Base-by-base conservation (phyloP, 2,797 vertebrate genomes). In the Channa striata region DNA sequence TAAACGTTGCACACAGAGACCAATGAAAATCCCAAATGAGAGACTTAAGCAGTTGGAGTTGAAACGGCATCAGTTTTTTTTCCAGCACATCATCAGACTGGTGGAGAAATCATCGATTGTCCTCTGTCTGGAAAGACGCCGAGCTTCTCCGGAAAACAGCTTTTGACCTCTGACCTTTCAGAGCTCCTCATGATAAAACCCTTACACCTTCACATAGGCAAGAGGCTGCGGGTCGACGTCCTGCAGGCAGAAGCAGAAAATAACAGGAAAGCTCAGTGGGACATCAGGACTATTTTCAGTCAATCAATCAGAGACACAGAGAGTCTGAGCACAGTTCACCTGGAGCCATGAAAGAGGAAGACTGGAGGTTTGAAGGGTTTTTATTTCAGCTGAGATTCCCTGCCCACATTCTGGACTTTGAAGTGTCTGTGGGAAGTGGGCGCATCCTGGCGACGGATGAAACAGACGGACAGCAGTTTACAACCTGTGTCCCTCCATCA, bases 111-210 rank as follows among this genome's bases (percentile, higher is more conserved):
- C 25, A 30, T 30, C 6, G 25, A 30, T 30, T 30, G 25, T 30
- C 25, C 25, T 30, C 4, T 3, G 25, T 30, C 25, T 30, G 25
- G 6, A 30, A 30, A 6, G 2, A 30, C 6, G 25, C 25, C 6
- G 25, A 30, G 25, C 25, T 30, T 4, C 25, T 20, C 23, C 46
- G 21, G 36, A 9, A 9, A 16, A 37, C 33, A 21, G n/a, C 53
- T 43, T 43, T 59, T 59, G 50, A 58, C 65, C 56, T 59, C 6
- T 39, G n/a, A 51, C 49, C 39, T 30, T 30, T 30, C 25, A 30
- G 25, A 30, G 4, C 6, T 30, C 25, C 25, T 30, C 25, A 30
- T 30, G 25, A 4, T 30, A 4, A 30, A 30, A 30, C 25, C 6
- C 25, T 30, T 6, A 30, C 25, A 30, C 25, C 25, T 30, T 30